These are phyloP conservation scores for Tangara arthus DNA, from an alignment of 2,797 vertebrate genomes.

Conservation along the genomic window DNA sequence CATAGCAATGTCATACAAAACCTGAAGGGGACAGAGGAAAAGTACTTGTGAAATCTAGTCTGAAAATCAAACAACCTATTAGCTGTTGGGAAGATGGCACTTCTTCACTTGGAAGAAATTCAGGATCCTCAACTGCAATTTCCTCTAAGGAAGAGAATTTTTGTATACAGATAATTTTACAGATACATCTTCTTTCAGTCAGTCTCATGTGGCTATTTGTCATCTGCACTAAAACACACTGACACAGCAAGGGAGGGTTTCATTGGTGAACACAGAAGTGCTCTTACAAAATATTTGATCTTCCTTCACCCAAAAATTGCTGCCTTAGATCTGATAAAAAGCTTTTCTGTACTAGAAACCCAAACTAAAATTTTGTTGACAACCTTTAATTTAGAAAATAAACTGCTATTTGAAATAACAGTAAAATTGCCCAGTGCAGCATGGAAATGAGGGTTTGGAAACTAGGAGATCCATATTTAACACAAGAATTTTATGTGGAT, in stretches of 20 bases:
- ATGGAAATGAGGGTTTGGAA: not conserved
- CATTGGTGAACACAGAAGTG: not conserved
- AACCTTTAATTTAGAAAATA: not conserved
- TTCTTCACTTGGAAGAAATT: not conserved
- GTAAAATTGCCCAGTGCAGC: not conserved
- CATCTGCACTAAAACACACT: not conserved
- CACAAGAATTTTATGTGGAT: not conserved
- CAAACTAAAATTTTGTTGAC: not conserved
- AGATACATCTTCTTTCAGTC: not conserved
- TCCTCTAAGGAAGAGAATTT: not conserved
- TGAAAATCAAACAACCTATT: accelerated
- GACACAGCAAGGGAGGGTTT: not conserved
- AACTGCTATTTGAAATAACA: not conserved
- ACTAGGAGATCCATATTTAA: not conserved
- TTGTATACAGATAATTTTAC: not conserved
- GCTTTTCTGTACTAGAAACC: not conserved
- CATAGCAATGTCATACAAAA: not conserved
- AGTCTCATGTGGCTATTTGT: not conserved
- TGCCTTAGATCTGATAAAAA: not conserved
- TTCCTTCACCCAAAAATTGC: not conserved
- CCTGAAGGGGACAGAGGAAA: not conserved
- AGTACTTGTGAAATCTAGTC: not conserved
- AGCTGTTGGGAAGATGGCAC: not conserved
- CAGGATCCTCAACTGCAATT: not conserved
- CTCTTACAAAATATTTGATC: not conserved